Conservation (phyloP, 1,140 invertebrate genomes). For the Lepidotrigona ventralis region DNA sequence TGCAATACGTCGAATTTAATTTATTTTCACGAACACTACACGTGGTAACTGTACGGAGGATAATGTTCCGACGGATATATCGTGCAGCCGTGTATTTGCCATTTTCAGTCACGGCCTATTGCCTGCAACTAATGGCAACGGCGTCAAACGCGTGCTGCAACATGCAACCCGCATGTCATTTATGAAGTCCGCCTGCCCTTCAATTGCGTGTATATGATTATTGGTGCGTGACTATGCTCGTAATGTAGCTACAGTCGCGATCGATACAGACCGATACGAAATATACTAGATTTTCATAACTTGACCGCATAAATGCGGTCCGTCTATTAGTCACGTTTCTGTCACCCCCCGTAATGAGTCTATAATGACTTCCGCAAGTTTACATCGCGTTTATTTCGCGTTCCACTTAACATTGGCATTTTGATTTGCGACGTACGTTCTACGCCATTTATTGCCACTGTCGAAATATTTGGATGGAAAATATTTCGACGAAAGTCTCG, state of each 20-base stretch:
- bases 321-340: background rate
- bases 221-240: slow-evolving; percentile 15
- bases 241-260: background rate
- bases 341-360: background rate
- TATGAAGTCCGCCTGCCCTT: slow-evolving; percentile 32
- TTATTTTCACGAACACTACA: background rate
- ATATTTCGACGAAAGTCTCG: too few species aligned
- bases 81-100: slow-evolving; percentile 7
- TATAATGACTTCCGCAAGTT: background rate
- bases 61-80: background rate
- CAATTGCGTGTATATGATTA: slow-evolving; percentile 18
- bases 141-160: slow-evolving; percentile 5
- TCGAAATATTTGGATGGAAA: too few species aligned
- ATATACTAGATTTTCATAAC: slow-evolving; percentile 24
- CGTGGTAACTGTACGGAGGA: background rate
- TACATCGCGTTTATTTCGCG: background rate
- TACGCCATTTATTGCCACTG: too few species aligned
- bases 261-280: slow-evolving; percentile 13
- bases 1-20: background rate
- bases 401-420: too few species aligned
- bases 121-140: slow-evolving; percentile 34
- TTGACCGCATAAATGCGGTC: background rate
- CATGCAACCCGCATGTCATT: slow-evolving; percentile 21
- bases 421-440: too few species aligned
- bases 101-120: slow-evolving; percentile 26